Evolutionary conservation across 2,113 vertebrate species (phyloP).

Genomic region (Cynoglossus semilaevis): DNA sequence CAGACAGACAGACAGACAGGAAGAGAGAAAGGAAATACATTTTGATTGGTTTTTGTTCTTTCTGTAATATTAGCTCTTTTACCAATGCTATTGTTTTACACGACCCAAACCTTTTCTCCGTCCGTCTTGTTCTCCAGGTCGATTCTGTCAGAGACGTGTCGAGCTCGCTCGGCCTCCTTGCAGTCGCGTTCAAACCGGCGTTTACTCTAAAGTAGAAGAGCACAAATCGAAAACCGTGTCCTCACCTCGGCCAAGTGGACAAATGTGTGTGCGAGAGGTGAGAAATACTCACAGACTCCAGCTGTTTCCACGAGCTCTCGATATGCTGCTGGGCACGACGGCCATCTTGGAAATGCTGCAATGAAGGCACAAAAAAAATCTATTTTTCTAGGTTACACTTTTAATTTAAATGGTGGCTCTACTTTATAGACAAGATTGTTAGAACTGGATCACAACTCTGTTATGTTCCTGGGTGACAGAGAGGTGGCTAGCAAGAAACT

Average conservation of each 20-base stretch:
- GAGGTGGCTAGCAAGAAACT: too few relatives aligned
- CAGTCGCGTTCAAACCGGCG: conserved; percentile 92
- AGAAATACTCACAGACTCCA: conserved; percentile 86
- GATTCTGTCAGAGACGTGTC: conserved; percentile 92
- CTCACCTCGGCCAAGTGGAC: not conserved
- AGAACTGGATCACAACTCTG: too few relatives aligned
- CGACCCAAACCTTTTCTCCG: conserved; percentile 91
- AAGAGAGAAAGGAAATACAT: not conserved
- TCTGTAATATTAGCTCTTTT: not conserved
- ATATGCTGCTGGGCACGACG: conserved; percentile 96
- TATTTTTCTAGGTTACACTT: too few relatives aligned
- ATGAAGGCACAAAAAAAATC: conserved; percentile 3
- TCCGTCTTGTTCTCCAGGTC: conserved; percentile 94
- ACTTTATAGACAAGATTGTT: too few relatives aligned
- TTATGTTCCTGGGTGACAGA: too few relatives aligned
- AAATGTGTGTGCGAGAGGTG: not conserved
- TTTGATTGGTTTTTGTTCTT: not conserved
- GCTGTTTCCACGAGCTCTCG: conserved; percentile 96
- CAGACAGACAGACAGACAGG: not conserved
- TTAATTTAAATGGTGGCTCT: too few relatives aligned
- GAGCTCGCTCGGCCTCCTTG: conserved; percentile 92
- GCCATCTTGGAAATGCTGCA: conserved; percentile 93
- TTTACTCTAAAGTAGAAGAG: conserved; percentile 74
- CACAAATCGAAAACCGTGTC: not conserved
- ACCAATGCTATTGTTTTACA: too few relatives aligned